Evolutionary conservation across 2,113 vertebrate species (phyloP).

Genomic region (Passer montanus): DNA sequence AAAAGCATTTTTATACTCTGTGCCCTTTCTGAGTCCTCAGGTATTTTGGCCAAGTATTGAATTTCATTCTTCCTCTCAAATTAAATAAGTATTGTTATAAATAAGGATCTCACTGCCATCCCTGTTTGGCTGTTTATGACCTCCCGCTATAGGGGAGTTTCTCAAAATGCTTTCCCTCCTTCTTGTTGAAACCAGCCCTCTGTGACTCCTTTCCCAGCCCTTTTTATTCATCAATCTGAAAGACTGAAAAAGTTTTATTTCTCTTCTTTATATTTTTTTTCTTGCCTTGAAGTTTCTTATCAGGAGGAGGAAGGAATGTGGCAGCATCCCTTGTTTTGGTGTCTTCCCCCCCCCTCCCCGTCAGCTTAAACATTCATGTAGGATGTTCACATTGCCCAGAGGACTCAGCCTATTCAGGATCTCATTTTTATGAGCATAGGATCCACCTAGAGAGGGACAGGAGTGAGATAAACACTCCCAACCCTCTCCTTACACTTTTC

Average conservation of each 20-base stretch:
- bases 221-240: background rate
- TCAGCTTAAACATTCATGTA: accelerated
- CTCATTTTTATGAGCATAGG: background rate
- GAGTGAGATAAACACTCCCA: background rate
- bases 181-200: background rate
- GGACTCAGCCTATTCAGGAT: background rate
- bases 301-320: background rate
- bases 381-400: background rate
- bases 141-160: background rate
- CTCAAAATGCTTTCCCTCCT: background rate
- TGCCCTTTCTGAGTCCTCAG: background rate
- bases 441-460: background rate
- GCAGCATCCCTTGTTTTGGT: background rate
- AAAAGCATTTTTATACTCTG: background rate
- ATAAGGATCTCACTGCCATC: background rate
- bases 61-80: background rate
- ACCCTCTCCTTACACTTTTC: background rate
- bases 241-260: background rate
- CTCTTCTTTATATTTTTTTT: background rate
- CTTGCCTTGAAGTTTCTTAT: background rate
- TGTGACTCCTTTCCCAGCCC: background rate
- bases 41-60: background rate
- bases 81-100: background rate
- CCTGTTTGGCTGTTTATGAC: background rate
- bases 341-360: background rate